Percentiles rank a stretch among this genome's conserved stretches.
These are phyloP conservation scores for Perca flavescens DNA, from an alignment of 2,113 vertebrate genomes.

Conservation along the genomic window DNA sequence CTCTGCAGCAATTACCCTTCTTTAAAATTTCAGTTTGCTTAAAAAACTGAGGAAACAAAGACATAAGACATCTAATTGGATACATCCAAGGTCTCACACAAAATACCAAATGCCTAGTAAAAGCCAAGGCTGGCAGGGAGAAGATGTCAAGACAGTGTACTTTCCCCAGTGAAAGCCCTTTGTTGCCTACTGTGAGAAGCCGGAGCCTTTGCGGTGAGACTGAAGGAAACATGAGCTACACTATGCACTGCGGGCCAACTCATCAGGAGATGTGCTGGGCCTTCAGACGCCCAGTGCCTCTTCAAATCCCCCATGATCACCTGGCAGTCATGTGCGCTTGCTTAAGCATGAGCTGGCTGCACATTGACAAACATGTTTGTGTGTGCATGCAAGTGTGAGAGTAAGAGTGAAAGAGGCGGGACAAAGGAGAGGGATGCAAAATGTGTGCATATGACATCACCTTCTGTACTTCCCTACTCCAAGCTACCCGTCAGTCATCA, in stretches of 20 bases:
- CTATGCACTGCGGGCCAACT: constrained; percentile 42
- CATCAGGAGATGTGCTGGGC: constrained; percentile 59
- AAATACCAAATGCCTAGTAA: constrained; percentile 10
- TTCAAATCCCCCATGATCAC: constrained; percentile 66
- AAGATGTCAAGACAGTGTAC: constrained; percentile 31
- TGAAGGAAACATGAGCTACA: constrained; percentile 49
- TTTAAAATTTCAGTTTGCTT: not conserved
- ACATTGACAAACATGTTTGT: constrained; percentile 30
- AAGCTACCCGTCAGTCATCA: constrained; percentile 54
- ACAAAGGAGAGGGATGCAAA: constrained; percentile 12
- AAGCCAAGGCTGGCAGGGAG: constrained; percentile 45
- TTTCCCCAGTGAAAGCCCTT: constrained; percentile 52
- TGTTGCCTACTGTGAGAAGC: constrained; percentile 44
- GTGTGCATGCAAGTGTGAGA: constrained; percentile 2
- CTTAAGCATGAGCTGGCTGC: constrained; percentile 29
- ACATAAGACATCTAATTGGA: constrained; percentile 47
- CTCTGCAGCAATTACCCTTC: constrained; percentile 7
- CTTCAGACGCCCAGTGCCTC: constrained; percentile 45
- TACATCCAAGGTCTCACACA: constrained; percentile 31
- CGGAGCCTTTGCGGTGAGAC: constrained; percentile 50
- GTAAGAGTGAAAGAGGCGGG: not conserved
- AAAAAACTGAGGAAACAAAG: constrained; percentile 15
- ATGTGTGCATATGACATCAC: constrained; percentile 59
- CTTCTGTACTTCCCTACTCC: constrained; percentile 18
- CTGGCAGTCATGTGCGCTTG: constrained; percentile 33